Percentiles rank a stretch among this genome's conserved stretches.
phyloP scores from a whole-genome alignment of 2,888 invertebrate genomes.

The Caenorhabditis sinica region DNA sequence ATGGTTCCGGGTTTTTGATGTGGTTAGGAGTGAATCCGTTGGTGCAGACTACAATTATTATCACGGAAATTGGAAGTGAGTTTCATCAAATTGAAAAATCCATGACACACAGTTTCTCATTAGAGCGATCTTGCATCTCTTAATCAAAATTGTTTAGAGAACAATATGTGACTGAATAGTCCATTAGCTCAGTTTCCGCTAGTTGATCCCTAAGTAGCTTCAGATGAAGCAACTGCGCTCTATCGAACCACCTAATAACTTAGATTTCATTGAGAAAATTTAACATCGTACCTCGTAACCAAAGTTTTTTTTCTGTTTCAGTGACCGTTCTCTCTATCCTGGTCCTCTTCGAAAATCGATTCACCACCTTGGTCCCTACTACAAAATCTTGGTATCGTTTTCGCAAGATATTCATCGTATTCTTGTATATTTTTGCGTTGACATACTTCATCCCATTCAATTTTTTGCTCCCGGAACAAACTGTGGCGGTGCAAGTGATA shows the following conservation, averaged over 20 bases:
- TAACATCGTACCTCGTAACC: no score
- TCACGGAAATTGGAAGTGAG: conserved; percentile 18
- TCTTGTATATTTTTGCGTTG: background rate
- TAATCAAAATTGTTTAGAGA: no score
- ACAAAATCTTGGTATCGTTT: background rate
- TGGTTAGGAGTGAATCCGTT: conserved; percentile 5
- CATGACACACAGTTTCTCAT: no score
- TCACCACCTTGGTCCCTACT: background rate
- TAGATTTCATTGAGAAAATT: no score
- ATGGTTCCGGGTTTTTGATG: background rate
- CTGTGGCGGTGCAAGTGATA: background rate
- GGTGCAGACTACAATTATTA: background rate
- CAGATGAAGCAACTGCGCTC: no score
- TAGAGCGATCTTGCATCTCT: no score
- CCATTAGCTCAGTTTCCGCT: no score
- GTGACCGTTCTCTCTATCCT: conserved; percentile 14
- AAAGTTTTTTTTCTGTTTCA: conserved; percentile 7
- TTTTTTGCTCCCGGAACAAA: conserved; percentile 22
- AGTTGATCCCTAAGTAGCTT: no score
- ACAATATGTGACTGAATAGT: no score
- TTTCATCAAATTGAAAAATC: background rate
- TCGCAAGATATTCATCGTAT: background rate
- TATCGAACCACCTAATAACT: no score
- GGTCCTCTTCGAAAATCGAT: conserved; percentile 10
- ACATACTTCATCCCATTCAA: conserved; percentile 28